Evolutionary conservation across 2,113 vertebrate species (phyloP).

Genomic region (Marmota monax): DNA sequence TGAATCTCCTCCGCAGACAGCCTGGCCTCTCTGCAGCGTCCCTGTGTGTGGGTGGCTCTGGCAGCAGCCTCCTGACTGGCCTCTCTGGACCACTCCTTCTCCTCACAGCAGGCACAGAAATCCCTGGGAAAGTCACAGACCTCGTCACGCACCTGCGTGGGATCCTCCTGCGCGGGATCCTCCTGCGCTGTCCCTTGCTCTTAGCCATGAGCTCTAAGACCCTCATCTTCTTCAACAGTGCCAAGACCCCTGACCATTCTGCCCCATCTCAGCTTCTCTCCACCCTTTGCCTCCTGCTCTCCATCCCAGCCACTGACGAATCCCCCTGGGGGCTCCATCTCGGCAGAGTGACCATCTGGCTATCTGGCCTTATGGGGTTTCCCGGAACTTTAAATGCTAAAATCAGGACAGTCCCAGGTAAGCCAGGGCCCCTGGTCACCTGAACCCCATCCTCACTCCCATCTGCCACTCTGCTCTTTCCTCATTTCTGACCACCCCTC

Average conservation of each 20-base stretch:
- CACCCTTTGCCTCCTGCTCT: rapidly evolving
- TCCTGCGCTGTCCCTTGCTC: not conserved
- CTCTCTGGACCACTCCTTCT: not conserved
- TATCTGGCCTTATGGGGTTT: not conserved
- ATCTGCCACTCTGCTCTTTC: not conserved
- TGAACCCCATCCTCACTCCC: not conserved
- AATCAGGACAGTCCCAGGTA: not conserved
- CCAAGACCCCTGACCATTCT: not conserved
- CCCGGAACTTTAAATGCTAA: not conserved
- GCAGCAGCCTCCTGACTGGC: too few species aligned
- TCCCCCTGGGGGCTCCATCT: not conserved
- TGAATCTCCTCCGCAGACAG: not conserved
- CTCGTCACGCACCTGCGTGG: rapidly evolving
- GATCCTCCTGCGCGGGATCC: rapidly evolving
- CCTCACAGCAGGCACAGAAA: not conserved
- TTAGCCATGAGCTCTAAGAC: not conserved
- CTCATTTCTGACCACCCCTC: not conserved
- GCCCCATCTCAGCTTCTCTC: not conserved
- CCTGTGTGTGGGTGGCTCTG: not conserved
- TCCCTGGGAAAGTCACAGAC: not conserved
- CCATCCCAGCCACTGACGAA: not conserved
- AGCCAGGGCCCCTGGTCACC: not conserved
- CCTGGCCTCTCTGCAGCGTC: not conserved
- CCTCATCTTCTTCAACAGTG: rapidly evolving
- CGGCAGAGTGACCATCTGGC: rapidly evolving